Conservation (phyloP, 2,113 vertebrate genomes). For the Campylorhamphus procurvoides region DNA sequence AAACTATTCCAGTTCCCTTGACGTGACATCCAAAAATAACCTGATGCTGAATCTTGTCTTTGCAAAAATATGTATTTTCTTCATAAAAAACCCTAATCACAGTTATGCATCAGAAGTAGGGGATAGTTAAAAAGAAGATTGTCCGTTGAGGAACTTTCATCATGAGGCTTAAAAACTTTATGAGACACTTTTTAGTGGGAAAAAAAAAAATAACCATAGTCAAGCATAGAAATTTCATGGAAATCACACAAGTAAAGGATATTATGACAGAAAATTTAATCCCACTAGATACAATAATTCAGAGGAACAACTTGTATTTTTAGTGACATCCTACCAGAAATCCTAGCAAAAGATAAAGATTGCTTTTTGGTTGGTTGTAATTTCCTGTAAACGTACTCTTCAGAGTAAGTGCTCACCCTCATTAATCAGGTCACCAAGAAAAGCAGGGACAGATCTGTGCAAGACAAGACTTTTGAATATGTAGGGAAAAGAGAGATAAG, state of each 20-base stretch:
- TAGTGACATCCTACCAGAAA: slow-evolving; percentile 9
- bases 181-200: background rate
- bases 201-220: background rate
- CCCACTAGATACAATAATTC: background rate
- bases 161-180: background rate
- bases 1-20: background rate
- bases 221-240: background rate
- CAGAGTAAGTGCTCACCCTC: background rate
- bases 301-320: slow-evolving; percentile 1
- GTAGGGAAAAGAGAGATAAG: background rate
- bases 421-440: background rate
- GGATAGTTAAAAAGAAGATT: background rate
- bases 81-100: background rate
- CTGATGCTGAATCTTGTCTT: background rate
- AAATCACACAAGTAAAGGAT: slow-evolving; percentile 28
- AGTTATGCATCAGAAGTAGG: background rate
- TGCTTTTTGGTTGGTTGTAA: background rate
- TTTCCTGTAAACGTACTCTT: background rate
- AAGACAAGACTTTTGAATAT: background rate
- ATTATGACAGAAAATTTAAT: slow-evolving; percentile 2
- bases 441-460: background rate
- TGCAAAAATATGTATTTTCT: background rate
- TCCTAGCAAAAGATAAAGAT: background rate
- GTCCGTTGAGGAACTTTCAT: background rate
- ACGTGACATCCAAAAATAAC: background rate